Evolutionary conservation across 2,797 vertebrate genomes (phyloP).

Genomic region (Pantherophis alleghaniensis): DNA sequence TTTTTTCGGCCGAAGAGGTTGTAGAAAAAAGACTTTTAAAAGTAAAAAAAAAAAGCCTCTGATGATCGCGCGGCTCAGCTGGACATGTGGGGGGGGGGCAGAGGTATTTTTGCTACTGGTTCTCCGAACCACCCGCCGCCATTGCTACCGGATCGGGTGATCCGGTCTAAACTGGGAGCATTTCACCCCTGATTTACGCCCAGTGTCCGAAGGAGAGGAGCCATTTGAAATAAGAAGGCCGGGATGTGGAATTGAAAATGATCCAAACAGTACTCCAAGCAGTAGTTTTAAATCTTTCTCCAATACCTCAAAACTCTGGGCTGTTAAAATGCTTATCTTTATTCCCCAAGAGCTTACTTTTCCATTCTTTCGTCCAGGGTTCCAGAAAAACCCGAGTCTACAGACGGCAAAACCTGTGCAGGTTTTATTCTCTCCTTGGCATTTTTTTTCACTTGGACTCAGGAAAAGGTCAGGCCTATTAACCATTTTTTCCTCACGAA

Average conservation of each 20-base stretch:
- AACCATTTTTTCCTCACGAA: constrained; percentile 21
- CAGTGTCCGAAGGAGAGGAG: background rate
- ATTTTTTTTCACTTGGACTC: constrained; percentile 45
- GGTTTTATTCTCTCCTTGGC: background rate
- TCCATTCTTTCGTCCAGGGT: background rate
- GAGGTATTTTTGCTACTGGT: no score
- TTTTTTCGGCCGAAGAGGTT: no score
- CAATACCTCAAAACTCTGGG: background rate
- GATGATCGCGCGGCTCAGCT: no score
- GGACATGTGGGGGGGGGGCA: no score
- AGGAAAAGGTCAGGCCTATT: constrained; percentile 57
- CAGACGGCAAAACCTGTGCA: background rate
- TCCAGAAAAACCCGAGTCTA: constrained; percentile 6
- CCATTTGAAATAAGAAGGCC: background rate
- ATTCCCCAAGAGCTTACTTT: background rate
- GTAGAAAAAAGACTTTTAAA: no score
- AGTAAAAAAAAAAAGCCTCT: no score
- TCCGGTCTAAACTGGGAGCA: no score
- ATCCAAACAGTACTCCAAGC: background rate
- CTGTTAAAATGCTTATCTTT: constrained; percentile 1
- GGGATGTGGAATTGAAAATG: background rate
- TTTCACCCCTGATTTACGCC: no score
- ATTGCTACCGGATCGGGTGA: no score
- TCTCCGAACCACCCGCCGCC: no score
- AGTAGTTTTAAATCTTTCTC: constrained; percentile 25